Percentiles rank a stretch among this genome's conserved stretches.
Conservation (phyloP, 1,140 invertebrate species). For the Bombus haemorrhoidalis region DNA sequence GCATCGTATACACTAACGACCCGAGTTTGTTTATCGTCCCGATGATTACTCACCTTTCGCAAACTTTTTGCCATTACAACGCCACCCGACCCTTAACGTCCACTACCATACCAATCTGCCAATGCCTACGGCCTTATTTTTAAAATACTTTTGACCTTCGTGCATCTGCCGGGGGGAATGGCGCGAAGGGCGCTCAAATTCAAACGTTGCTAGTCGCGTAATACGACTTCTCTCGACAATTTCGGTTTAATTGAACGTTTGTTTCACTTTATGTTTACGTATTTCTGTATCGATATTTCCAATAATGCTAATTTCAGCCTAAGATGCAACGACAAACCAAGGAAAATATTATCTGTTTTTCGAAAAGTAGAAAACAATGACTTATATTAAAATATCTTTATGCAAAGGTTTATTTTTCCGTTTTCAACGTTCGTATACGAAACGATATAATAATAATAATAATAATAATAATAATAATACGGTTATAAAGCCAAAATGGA, state of each 20-base stretch:
- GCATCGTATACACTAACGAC: conserved; percentile 47
- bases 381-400: not conserved
- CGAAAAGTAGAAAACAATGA: no score
- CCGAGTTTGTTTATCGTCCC: conserved; percentile 65
- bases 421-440: not conserved
- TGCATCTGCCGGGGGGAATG: conserved; percentile 78
- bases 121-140: conserved; percentile 82
- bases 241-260: not conserved
- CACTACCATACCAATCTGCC: conserved; percentile 82
- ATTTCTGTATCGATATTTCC: not conserved
- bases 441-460: not conserved
- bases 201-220: conserved; percentile 66
- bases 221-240: conserved; percentile 32
- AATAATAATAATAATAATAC: not conserved
- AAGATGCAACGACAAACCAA: not conserved
- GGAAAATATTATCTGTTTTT: not conserved
- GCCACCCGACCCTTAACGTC: conserved; percentile 84
- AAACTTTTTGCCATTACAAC: conserved; percentile 84
- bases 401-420: not conserved
- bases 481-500: not conserved
- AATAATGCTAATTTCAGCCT: not conserved
- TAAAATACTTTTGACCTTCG: conserved; percentile 83
- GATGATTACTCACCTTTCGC: conserved; percentile 82
- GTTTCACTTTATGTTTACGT: not conserved
- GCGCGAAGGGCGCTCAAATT: conserved; percentile 75